These are phyloP conservation scores for Falco concolor DNA, from an alignment of 2,797 vertebrate genomes.

Conservation along the genomic window DNA sequence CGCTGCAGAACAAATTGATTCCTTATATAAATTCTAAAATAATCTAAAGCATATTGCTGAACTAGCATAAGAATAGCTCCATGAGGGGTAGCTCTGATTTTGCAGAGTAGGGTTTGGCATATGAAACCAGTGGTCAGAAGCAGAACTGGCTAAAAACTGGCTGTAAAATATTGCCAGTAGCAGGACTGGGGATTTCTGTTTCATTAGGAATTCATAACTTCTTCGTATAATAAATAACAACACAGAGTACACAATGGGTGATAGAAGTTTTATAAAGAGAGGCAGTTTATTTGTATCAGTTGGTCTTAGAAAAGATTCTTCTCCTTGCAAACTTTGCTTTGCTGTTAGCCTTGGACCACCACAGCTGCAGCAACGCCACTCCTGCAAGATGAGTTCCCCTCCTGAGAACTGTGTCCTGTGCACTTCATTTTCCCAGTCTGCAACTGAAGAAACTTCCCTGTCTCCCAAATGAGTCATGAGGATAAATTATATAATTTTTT, in stretches of 20 bases:
- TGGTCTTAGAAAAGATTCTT: not conserved
- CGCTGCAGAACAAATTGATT: not conserved
- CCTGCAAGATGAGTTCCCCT: not conserved
- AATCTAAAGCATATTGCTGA: not conserved
- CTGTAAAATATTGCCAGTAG: not conserved
- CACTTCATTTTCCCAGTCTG: not conserved
- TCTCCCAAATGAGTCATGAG: slow-evolving; percentile 12
- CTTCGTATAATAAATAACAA: not conserved
- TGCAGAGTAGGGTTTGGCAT: not conserved
- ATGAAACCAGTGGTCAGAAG: not conserved
- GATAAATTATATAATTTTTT: slow-evolving; percentile 4
- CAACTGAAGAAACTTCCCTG: not conserved
- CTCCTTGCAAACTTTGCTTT: not conserved
- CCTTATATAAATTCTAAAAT: not conserved
- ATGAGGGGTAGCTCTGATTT: not conserved
- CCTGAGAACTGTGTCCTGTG: not conserved
- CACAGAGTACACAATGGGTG: not conserved
- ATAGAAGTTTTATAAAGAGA: not conserved
- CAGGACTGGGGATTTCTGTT: not conserved
- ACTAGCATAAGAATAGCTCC: not conserved
- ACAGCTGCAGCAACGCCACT: not conserved
- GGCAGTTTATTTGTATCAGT: not conserved
- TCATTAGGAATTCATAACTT: not conserved
- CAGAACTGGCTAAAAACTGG: not conserved
- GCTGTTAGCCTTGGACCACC: not conserved